Evolutionary conservation across 2,888 invertebrate genomes (phyloP).

Genomic region (Imbricaverruca yamaguchii): DNA sequence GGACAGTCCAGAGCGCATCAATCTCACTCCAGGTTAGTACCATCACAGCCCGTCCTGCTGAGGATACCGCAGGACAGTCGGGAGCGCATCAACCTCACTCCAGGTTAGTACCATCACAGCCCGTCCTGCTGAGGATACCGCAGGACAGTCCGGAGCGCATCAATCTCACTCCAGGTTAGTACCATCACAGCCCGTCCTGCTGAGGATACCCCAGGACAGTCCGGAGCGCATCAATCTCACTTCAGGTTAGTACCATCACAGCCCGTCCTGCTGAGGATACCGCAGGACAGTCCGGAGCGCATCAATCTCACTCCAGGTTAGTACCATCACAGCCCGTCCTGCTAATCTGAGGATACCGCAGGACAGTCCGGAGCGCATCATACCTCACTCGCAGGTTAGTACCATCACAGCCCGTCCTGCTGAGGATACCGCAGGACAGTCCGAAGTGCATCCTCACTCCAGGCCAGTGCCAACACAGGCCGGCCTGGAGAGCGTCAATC

Average conservation of each 20-base stretch:
- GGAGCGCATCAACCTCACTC: slow-evolving; percentile 74
- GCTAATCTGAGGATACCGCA: slow-evolving; percentile 87
- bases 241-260: slow-evolving; percentile 72
- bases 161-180: slow-evolving; percentile 68
- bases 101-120: slow-evolving; percentile 60
- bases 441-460: too few relatives aligned
- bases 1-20: slow-evolving; percentile 81
- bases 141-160: slow-evolving; percentile 88
- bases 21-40: slow-evolving; percentile 66
- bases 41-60: slow-evolving; percentile 52
- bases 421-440: slow-evolving; percentile 88
- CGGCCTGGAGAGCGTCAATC: slow-evolving; percentile 60
- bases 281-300: slow-evolving; percentile 87
- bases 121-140: slow-evolving; percentile 63
- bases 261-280: slow-evolving; percentile 85
- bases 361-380: slow-evolving; percentile 81
- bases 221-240: slow-evolving; percentile 79
- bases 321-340: too few relatives aligned
- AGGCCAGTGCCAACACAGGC: too few relatives aligned
- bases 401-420: too few relatives aligned
- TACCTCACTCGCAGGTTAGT: slow-evolving; percentile 70
- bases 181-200: too few relatives aligned
- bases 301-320: slow-evolving; percentile 70
- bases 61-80: slow-evolving; percentile 91
- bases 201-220: slow-evolving; percentile 88